A percentile compares a stretch with the other conserved stretches of the same genome.
Conservation (phyloP, 2,888 invertebrate species). For the Drosophila meridiana region DNA sequence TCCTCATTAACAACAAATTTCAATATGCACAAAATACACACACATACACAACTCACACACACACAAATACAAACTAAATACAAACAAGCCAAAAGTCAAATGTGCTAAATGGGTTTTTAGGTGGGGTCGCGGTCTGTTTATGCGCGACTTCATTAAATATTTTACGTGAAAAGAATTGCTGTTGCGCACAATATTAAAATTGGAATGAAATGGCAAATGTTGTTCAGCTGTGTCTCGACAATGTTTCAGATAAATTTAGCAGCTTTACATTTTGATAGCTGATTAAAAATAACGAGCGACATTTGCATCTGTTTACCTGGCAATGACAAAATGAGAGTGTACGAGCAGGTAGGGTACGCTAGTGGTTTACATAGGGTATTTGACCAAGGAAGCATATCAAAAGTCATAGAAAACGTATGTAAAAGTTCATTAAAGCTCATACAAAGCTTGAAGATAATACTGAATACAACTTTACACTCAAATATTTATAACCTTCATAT, state of each 20-base stretch:
- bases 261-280: constrained; percentile 65
- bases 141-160: constrained; percentile 67
- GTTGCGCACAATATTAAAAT: constrained; percentile 39
- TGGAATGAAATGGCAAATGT: constrained; percentile 27
- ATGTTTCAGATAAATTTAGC: constrained; percentile 35
- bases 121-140: not conserved
- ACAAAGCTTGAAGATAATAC: not conserved
- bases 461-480: too few relatives aligned
- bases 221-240: constrained; percentile 8
- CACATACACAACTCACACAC: not conserved
- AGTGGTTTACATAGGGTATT: not conserved
- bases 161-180: constrained; percentile 23
- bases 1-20: constrained; percentile 50
- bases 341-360: not conserved
- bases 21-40: constrained; percentile 22
- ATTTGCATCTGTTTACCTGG: constrained; percentile 60
- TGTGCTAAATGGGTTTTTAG: constrained; percentile 5
- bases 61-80: constrained; percentile 28
- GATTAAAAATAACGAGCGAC: constrained; percentile 71
- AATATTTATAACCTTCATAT: too few relatives aligned
- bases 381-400: too few relatives aligned
- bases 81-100: constrained; percentile 34
- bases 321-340: constrained; percentile 17
- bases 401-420: too few relatives aligned
- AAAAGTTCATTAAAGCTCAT: not conserved